phyloP scores from a whole-genome alignment of 2,113 vertebrate genomes.

The Nothoprocta pentlandii region DNA sequence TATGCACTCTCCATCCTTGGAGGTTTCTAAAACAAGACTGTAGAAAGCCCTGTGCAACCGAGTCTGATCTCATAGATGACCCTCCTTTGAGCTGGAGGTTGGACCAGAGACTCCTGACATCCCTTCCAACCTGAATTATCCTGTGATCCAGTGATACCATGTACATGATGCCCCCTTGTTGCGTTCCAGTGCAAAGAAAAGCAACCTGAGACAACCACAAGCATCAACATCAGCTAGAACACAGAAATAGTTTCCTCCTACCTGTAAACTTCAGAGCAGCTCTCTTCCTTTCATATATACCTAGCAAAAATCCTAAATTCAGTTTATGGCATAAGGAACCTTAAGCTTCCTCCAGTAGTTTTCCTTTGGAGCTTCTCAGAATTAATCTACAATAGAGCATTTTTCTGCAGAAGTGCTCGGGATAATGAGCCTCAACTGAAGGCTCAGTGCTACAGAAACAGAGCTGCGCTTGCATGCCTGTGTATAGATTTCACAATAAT shows the following conservation, averaged over 20 bases:
- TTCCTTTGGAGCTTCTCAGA: background rate
- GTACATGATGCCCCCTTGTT: background rate
- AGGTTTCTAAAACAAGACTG: background rate
- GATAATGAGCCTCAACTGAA: background rate
- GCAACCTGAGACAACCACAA: accelerated
- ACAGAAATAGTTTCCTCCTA: background rate
- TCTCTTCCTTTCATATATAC: background rate
- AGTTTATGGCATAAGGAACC: background rate
- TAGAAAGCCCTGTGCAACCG: background rate
- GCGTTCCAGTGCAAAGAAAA: background rate
- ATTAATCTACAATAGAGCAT: background rate
- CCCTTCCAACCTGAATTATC: background rate
- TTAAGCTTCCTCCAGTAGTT: background rate
- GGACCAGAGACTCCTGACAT: background rate
- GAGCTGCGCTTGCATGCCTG: background rate
- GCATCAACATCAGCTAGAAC: background rate
- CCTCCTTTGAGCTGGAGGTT: background rate
- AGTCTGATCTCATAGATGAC: background rate
- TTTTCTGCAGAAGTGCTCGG: background rate
- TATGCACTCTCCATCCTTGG: background rate
- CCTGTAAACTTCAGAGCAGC: background rate
- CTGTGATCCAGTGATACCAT: background rate
- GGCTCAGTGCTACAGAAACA: background rate
- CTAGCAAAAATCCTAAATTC: background rate
- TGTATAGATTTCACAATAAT: background rate